Conservation (phyloP, 1,140 invertebrate species). For the Steinernema khuongi region DNA sequence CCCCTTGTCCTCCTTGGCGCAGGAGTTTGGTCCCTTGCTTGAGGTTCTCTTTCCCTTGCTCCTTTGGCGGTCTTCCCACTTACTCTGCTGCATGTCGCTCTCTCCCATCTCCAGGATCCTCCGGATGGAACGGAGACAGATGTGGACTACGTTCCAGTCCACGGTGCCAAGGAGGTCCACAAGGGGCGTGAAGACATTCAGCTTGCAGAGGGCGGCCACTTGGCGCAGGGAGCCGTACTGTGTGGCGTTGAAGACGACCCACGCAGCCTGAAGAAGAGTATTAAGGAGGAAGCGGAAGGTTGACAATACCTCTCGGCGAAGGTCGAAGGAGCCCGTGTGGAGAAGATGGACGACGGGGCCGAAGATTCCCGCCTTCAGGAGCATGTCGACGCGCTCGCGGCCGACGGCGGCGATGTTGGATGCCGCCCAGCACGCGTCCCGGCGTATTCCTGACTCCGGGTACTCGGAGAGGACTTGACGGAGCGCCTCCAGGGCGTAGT, state of each 20-base stretch:
- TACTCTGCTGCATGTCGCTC: not conserved
- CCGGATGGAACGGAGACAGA: not conserved
- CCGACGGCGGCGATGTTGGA: not conserved
- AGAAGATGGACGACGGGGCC: not conserved
- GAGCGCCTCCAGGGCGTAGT: not conserved
- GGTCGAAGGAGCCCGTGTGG: not conserved
- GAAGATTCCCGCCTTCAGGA: not conserved
- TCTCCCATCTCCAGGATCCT: not conserved
- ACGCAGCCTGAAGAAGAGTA: not conserved
- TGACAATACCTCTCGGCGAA: not conserved
- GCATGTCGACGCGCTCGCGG: not conserved
- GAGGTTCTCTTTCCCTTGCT: too few species aligned
- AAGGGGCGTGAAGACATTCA: not conserved
- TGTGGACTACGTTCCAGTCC: not conserved
- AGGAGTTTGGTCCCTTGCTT: too few species aligned
- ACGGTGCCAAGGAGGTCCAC: not conserved
- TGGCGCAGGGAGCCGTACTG: not conserved
- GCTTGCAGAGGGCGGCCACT: not conserved
- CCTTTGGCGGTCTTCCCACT: too few species aligned
- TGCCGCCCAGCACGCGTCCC: not conserved
- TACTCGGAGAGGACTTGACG: not conserved
- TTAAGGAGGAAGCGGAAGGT: not conserved
- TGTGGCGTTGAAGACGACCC: not conserved
- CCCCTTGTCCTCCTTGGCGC: too few species aligned
- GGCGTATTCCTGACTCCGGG: not conserved